phyloP scores from a whole-genome alignment of 1,140 invertebrate genomes.

The Pseudomyrmex pallidus region DNA sequence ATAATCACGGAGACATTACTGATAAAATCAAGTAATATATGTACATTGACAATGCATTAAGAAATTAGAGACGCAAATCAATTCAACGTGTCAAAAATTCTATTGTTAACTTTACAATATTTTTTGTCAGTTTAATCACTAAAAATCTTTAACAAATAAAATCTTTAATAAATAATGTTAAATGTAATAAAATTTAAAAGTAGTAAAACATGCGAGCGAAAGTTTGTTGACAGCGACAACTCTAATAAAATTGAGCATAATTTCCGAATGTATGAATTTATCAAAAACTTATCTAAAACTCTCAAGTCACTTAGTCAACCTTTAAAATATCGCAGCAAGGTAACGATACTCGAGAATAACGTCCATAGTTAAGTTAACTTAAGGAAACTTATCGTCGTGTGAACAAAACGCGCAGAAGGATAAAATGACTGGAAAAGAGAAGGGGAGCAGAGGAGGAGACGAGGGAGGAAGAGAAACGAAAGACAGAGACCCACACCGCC shows the following conservation, averaged over 20 bases:
- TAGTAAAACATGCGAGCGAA: no score
- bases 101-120: conserved; percentile 9
- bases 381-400: neutral
- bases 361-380: no score
- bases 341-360: neutral
- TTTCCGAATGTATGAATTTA: neutral
- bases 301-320: neutral
- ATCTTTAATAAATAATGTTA: neutral
- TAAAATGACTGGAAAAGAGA: neutral
- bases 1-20: conserved; percentile 2
- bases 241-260: neutral
- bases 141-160: neutral
- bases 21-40: neutral
- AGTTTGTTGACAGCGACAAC: no score
- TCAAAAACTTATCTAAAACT: neutral
- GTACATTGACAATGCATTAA: neutral
- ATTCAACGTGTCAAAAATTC: conserved; percentile 6
- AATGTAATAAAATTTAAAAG: no score
- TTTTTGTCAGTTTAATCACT: neutral
- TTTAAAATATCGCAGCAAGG: neutral
- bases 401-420: neutral
- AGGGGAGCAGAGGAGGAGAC: neutral
- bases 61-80: conserved; percentile 16
- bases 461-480: conserved; percentile 36
- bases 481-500: conserved; percentile 79